A percentile compares a stretch with the other conserved stretches of the same genome.
Evolutionary conservation across 1,140 invertebrate species (phyloP).

Genomic region (Andricus grossulariae): DNA sequence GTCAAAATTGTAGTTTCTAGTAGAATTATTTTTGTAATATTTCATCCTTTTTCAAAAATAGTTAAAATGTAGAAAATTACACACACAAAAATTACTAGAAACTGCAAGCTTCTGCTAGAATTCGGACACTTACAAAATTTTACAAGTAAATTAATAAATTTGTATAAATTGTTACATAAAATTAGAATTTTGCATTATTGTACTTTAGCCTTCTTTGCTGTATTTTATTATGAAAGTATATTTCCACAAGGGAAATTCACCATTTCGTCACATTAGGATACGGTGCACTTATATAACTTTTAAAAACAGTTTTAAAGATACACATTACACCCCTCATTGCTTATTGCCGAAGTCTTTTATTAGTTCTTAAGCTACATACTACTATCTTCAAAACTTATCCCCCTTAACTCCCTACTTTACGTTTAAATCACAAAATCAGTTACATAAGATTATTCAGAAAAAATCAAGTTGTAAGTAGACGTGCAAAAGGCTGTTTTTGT

Average conservation of each 20-base stretch:
- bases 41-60: too few relatives aligned
- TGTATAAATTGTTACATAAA: too few relatives aligned
- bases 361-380: neutral
- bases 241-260: neutral
- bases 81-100: too few relatives aligned
- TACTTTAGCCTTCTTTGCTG: too few relatives aligned
- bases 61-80: too few relatives aligned
- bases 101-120: too few relatives aligned
- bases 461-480: slow-evolving; percentile 22
- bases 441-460: neutral
- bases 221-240: too few relatives aligned
- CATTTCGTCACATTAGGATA: neutral
- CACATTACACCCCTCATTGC: neutral
- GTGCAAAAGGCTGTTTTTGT: slow-evolving; percentile 1
- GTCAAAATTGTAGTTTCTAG: too few relatives aligned
- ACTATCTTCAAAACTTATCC: neutral
- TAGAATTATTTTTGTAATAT: too few relatives aligned
- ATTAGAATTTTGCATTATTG: too few relatives aligned
- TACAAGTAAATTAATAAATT: too few relatives aligned
- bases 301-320: slow-evolving; percentile 11
- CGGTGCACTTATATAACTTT: slow-evolving; percentile 22
- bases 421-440: slow-evolving; percentile 12
- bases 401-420: neutral
- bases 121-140: too few relatives aligned
- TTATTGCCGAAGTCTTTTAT: neutral